These are phyloP conservation scores for Stomatorhinus ivindoensis DNA, from an alignment of 2,113 vertebrate genomes.

Conservation along the genomic window DNA sequence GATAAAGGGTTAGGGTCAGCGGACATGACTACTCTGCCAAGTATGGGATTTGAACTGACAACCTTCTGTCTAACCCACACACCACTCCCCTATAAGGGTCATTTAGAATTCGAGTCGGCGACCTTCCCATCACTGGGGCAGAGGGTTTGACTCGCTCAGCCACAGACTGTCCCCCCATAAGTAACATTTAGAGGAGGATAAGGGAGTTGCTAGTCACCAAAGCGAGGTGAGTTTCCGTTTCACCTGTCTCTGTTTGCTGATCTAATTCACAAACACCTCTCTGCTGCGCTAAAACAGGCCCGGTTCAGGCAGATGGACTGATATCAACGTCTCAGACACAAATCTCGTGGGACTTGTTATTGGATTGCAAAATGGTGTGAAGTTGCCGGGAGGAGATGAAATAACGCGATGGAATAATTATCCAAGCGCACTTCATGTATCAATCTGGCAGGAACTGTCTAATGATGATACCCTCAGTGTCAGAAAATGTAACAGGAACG, in stretches of 20 bases:
- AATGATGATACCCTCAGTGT: background rate
- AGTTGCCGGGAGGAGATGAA: background rate
- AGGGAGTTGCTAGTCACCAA: background rate
- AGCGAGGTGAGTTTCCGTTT: background rate
- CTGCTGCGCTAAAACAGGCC: background rate
- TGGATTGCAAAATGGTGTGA: background rate
- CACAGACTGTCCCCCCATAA: background rate
- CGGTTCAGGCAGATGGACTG: background rate
- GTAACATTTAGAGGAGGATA: background rate
- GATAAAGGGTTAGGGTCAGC: background rate
- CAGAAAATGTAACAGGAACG: background rate
- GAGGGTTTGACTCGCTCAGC: background rate
- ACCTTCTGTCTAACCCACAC: background rate
- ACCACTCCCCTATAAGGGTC: too few relatives aligned
- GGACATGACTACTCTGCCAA: background rate
- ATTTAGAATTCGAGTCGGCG: too few relatives aligned
- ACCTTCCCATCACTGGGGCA: too few relatives aligned
- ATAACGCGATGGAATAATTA: background rate
- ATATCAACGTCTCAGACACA: background rate
- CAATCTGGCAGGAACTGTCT: background rate
- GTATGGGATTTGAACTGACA: background rate
- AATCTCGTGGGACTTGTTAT: background rate
- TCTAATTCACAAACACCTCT: background rate
- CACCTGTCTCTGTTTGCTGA: background rate
- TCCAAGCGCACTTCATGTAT: background rate